Evolutionary conservation across 2,797 vertebrate genomes (phyloP).

Genomic region (Pagetopsis macropterus): DNA sequence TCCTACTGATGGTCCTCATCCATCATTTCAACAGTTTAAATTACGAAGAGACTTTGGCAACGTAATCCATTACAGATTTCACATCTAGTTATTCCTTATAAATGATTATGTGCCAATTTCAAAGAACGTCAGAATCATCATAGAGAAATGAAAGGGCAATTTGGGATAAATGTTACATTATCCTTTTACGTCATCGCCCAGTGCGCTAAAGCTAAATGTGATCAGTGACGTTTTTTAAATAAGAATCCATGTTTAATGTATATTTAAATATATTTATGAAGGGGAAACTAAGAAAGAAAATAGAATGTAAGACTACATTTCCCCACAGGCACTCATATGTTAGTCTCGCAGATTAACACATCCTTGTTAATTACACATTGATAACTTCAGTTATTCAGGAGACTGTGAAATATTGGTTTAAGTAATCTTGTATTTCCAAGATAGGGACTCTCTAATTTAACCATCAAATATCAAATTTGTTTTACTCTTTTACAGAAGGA

Average conservation of each 20-base stretch:
- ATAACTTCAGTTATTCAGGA: not conserved
- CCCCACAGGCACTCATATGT: slow-evolving; percentile 5
- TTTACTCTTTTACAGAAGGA: not conserved
- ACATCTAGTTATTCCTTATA: slow-evolving; percentile 34
- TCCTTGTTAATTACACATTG: not conserved
- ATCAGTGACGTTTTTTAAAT: not conserved
- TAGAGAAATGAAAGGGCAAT: not conserved
- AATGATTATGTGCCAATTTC: slow-evolving; percentile 29
- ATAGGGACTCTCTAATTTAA: not conserved
- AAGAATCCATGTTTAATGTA: not conserved
- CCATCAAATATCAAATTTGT: not conserved
- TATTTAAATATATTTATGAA: not conserved
- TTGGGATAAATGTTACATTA: not conserved
- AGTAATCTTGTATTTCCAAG: not conserved
- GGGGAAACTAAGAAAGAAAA: not conserved
- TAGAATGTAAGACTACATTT: not conserved
- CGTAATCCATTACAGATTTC: slow-evolving; percentile 29
- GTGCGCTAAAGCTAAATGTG: not conserved
- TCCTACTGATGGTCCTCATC: slow-evolving; percentile 22
- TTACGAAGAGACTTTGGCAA: slow-evolving; percentile 16
- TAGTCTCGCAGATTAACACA: not conserved
- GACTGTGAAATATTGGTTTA: slow-evolving; percentile 1
- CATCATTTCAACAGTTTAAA: slow-evolving; percentile 45
- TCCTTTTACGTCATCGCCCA: not conserved
- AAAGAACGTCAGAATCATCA: slow-evolving; percentile 3